Evolutionary conservation across 1,140 invertebrate species (phyloP).

Genomic region (Campodea augens): DNA sequence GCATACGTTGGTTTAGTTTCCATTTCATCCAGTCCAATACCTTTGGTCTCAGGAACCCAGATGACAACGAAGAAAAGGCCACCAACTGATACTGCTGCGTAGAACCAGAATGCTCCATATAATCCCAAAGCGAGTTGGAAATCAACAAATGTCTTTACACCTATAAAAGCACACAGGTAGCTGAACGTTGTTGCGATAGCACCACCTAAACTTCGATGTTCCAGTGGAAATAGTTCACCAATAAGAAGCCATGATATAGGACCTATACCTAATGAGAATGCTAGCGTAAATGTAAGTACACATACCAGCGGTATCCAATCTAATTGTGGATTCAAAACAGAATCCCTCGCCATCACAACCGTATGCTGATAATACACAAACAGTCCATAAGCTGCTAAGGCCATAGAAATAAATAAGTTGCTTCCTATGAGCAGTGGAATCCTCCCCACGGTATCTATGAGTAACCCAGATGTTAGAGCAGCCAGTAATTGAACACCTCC

Average conservation of each 20-base stretch:
- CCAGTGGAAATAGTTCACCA: conserved; percentile 68
- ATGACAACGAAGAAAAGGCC: conserved; percentile 65
- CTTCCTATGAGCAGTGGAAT: conserved; percentile 56
- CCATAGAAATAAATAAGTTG: conserved; percentile 60
- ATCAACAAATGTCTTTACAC: conserved; percentile 71
- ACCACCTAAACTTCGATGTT: conserved; percentile 61
- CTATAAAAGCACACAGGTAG: conserved; percentile 70
- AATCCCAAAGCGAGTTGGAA: conserved; percentile 52
- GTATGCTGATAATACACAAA: conserved; percentile 48
- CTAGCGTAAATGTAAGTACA: conserved; percentile 58
- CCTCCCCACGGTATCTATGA: conserved; percentile 58
- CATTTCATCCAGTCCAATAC: conserved; percentile 71
- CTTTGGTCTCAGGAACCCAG: conserved; percentile 79
- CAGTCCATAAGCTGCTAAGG: conserved; percentile 55
- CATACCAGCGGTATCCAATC: conserved; percentile 68
- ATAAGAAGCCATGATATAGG: conserved; percentile 75
- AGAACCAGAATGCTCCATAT: conserved; percentile 72
- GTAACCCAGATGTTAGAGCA: conserved; percentile 51
- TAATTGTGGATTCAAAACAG: conserved; percentile 21
- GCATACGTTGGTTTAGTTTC: conserved; percentile 26
- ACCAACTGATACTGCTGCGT: conserved; percentile 58
- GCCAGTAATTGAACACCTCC: conserved; percentile 57
- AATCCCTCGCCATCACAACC: neutral
- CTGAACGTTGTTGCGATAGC: conserved; percentile 66
- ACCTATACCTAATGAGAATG: conserved; percentile 70